Percentiles rank a stretch among this genome's conserved stretches.
phyloP scores from a whole-genome alignment of 2,888 invertebrate genomes.

The Acronicta leporina region DNA sequence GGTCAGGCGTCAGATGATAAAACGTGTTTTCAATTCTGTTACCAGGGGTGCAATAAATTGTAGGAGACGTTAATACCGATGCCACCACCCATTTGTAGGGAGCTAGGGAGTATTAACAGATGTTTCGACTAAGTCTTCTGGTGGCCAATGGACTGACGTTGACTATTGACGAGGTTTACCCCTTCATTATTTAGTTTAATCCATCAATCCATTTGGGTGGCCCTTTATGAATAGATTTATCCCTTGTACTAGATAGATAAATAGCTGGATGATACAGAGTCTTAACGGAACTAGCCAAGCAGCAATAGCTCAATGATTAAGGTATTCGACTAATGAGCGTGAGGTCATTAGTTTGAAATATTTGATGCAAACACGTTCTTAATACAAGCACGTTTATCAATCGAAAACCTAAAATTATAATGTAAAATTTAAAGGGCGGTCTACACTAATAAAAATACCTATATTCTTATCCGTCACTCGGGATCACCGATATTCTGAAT shows the following conservation, averaged over 20 bases:
- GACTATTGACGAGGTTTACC: slow-evolving; percentile 39
- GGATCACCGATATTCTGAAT: too few species aligned
- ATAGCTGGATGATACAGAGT: not conserved
- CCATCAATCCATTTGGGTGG: slow-evolving; percentile 44
- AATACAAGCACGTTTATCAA: too few species aligned
- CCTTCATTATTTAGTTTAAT: slow-evolving; percentile 49
- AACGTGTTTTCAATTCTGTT: slow-evolving; percentile 19
- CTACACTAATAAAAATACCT: too few species aligned
- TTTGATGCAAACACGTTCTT: too few species aligned
- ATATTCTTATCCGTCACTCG: too few species aligned
- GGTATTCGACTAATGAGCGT: too few species aligned
- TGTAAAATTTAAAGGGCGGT: too few species aligned
- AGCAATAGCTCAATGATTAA: too few species aligned
- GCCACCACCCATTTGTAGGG: slow-evolving; percentile 33
- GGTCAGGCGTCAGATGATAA: slow-evolving; percentile 11
- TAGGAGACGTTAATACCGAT: slow-evolving; percentile 26
- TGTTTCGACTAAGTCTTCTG: slow-evolving; percentile 37
- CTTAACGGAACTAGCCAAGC: not conserved
- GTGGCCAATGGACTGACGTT: slow-evolving; percentile 34
- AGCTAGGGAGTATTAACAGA: slow-evolving; percentile 40
- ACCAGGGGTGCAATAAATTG: slow-evolving; percentile 31
- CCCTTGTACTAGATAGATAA: slow-evolving; percentile 3
- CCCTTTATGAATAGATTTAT: slow-evolving; percentile 22
- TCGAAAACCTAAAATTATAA: too few species aligned
- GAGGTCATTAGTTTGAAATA: too few species aligned